phyloP scores from a whole-genome alignment of 2,113 vertebrate species.

The Rhynchopsitta pachyrhyncha region DNA sequence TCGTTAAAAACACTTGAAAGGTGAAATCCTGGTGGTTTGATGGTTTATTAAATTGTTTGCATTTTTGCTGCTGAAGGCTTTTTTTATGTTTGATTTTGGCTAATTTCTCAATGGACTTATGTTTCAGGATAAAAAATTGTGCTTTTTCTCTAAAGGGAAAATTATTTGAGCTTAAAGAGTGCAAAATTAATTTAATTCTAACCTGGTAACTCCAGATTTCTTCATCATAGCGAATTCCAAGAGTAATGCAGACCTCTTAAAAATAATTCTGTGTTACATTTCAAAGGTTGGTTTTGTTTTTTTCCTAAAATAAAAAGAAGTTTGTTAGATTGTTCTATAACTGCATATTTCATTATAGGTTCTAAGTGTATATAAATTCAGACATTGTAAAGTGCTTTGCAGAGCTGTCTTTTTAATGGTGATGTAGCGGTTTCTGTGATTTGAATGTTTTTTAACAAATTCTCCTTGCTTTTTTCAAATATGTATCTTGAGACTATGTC shows the following conservation, averaged over 20 bases:
- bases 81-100: not conserved
- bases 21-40: not conserved
- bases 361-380: not conserved
- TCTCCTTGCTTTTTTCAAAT: not conserved
- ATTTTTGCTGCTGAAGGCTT: not conserved
- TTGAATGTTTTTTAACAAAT: not conserved
- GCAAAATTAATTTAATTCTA: not conserved
- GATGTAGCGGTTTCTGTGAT: not conserved
- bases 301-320: fast-evolving
- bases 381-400: not conserved
- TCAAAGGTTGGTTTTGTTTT: not conserved
- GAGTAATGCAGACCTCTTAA: not conserved
- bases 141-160: not conserved
- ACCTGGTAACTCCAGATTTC: not conserved
- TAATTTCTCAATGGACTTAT: not conserved
- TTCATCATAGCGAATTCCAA: not conserved
- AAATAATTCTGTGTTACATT: not conserved
- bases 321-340: not conserved
- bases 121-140: not conserved
- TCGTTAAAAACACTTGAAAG: not conserved
- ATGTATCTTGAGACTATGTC: not conserved
- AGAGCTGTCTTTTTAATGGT: not conserved
- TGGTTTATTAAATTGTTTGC: not conserved
- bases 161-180: not conserved
- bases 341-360: not conserved